Evolutionary conservation across 2,888 invertebrate species (phyloP), one percentile per base, ranked within the genome.

Genomic region (Nematopogon swammerdamellus): DNA sequence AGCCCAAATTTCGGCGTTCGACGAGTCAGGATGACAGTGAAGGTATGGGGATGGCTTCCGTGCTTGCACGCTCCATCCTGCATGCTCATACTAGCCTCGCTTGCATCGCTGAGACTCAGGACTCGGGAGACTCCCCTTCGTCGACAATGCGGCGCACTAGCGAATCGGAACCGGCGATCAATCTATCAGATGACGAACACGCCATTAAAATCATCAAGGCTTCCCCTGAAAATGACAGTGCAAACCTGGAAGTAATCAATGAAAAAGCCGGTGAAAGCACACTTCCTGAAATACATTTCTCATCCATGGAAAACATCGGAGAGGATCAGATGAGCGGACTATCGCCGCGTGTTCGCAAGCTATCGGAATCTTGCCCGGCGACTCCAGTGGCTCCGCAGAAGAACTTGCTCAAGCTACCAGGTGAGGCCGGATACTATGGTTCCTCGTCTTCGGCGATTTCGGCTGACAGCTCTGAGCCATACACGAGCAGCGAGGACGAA

Each of bases 31-130:
- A 36, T 3, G 42, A 67, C 48, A 82, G 79, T 30, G 80, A 82
- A 57, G 81, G 81, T 1, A 81, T 82, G 49, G 82, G 83, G 1
- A 86, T 88, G 82, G 86, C 86, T 0, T 84, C 87, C 14, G 72
- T 87, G 46, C 67, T 88, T 17, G 87, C 87, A 8, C 74, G 85
- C 53, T 86, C 87, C 2, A 82, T 88, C 1, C 80, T 85, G 56
- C 80, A 82, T 50, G 83, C 80, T 3, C 81, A 82, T 44, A 81
- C 82, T 3, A 82, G 82, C 60, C 68, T 85, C 16, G 82, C 82
- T 53, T 80, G 81, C 57, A 84, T 85, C 44, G 72, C 80, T 5
- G 85, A 85, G 60, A 72, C 71, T 2, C 80, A 79, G 57, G 82
- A 82, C 59, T 74, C 77, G 1, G 77, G 76, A 52, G 64, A 68